These are phyloP conservation scores for Temnothorax nylanderi DNA, from an alignment of 1,140 invertebrate genomes.

Conservation along the genomic window DNA sequence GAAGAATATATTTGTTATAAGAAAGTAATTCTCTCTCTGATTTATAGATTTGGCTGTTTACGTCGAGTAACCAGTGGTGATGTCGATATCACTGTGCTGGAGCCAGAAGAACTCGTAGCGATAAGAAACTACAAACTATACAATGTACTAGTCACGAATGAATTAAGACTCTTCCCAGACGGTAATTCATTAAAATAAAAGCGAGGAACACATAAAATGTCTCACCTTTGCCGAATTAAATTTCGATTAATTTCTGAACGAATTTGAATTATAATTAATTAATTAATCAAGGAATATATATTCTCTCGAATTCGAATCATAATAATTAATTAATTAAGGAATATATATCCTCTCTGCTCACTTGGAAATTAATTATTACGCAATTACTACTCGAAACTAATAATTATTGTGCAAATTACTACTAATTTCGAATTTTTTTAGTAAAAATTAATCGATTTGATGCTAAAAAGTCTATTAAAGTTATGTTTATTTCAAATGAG, in stretches of 20 bases:
- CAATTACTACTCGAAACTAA: background rate
- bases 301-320: background rate
- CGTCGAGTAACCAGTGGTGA: constrained; percentile 89
- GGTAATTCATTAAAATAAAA: constrained; percentile 64
- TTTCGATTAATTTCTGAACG: background rate
- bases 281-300: background rate
- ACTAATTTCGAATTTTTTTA: background rate
- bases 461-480: background rate
- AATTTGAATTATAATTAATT: background rate
- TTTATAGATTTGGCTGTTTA: constrained; percentile 91
- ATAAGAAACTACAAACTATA: constrained; percentile 88
- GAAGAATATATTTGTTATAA: background rate
- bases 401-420: background rate
- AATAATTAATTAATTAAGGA: background rate
- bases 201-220: background rate
- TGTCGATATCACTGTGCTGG: constrained; percentile 93
- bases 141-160: constrained; percentile 90
- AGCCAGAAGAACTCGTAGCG: constrained; percentile 92
- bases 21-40: background rate
- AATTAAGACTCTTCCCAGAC: constrained; percentile 85
- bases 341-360: background rate
- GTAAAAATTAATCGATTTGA: background rate
- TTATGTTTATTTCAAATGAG: background rate
- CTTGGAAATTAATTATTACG: background rate
- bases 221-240: background rate